These are phyloP conservation scores for Neria commutata DNA, from an alignment of 2,888 invertebrate genomes.

Conservation along the genomic window DNA sequence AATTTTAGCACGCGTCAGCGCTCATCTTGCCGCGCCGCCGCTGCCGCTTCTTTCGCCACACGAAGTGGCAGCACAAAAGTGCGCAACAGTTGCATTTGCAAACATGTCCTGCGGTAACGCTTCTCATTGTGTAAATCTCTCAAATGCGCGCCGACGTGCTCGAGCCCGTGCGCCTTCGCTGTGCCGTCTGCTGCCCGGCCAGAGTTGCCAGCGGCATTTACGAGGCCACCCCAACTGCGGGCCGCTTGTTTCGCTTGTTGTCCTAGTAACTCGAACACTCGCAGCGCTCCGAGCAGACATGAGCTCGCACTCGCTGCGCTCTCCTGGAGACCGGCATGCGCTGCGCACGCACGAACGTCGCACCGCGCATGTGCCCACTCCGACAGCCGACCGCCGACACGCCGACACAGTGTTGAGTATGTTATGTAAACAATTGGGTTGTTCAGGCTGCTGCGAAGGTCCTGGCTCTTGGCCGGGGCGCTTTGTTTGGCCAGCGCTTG, in stretches of 20 bases:
- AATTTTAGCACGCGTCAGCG: too few species aligned
- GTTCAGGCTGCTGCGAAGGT: not conserved
- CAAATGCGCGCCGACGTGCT: not conserved
- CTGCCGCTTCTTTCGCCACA: too few species aligned
- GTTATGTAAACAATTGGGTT: slow-evolving; percentile 1
- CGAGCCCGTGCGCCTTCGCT: not conserved
- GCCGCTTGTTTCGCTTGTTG: not conserved
- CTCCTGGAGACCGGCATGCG: slow-evolving; percentile 28
- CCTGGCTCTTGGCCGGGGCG: not conserved
- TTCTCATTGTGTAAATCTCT: not conserved
- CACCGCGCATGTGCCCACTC: slow-evolving; percentile 46
- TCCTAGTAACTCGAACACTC: not conserved
- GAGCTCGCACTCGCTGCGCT: not conserved
- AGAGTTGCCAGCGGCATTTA: not conserved
- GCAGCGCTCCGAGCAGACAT: not conserved
- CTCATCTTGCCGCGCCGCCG: too few species aligned
- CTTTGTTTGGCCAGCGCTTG: not conserved
- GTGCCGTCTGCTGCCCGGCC: not conserved
- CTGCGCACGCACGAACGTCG: too few species aligned
- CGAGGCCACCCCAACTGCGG: not conserved
- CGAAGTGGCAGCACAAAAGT: slow-evolving; percentile 28
- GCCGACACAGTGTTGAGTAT: slow-evolving; percentile 7
- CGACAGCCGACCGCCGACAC: too few species aligned
- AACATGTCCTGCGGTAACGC: not conserved
- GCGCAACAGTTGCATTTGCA: slow-evolving; percentile 41